Evolutionary conservation across 1,140 invertebrate genomes (phyloP), one percentile per base, ranked within the genome.

Genomic region (Saxidomus purpurata): DNA sequence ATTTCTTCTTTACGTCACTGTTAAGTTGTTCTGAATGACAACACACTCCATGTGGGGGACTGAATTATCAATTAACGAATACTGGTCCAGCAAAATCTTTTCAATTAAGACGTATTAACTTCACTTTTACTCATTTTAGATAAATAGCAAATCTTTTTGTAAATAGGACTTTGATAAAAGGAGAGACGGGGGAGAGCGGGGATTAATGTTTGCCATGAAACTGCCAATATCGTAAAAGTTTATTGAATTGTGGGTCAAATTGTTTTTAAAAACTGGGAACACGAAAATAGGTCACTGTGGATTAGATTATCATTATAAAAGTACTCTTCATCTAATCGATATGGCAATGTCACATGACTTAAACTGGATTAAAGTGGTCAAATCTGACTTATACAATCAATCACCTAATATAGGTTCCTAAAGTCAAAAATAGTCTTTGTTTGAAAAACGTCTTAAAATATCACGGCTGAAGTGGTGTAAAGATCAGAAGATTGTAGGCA

Each of bases 71-170:
- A 71, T 71, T 71, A 71, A 9, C 2, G 34, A 40, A 71, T 71
- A 38, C 40, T 38, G 36, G 67, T 38, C 67, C 67, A 40, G 36
- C 36, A 38, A 38, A 34, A 6, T 69, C 17, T 31, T 9, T 71
- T 71, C 67, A 71, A 71, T 71, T 71, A 40, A 71, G 36, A 2
- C 36, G 11, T n/a, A 17, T 71, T 71, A 71, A 71, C 67, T 71
- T 71, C 67, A 22, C 19, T 9, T 71, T 71, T 17, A 71, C 67
- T 4, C 36, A 1, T 38, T 11, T 6, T 40, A 40, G 31, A 31
- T 40, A 71, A 71, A 71, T 22, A 71, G 31, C 19, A 71, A 40
- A 71, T 71, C 67, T 34, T 40, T 38, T 71, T 40, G 11, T 71
- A 71, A 71, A 38, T 71, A 38, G 34, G 6, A 4, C n/a, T 71